Evolutionary conservation across 1,140 invertebrate species (phyloP).

Genomic region (Micrasema longulum): DNA sequence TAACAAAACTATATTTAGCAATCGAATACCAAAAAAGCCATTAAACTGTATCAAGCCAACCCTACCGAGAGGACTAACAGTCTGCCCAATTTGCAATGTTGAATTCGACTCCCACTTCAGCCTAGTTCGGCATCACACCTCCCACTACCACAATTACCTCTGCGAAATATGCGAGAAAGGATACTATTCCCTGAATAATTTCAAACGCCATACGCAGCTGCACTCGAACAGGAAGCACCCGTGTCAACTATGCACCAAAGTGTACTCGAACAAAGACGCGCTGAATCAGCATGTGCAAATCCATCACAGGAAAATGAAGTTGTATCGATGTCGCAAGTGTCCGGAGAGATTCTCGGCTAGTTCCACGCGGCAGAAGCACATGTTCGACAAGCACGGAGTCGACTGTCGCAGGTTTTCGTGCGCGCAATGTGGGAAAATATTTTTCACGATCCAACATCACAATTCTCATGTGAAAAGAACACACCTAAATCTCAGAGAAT

Average conservation of each 20-base stretch:
- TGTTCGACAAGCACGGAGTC: slow-evolving; percentile 26
- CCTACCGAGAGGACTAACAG: not conserved
- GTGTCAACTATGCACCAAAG: slow-evolving; percentile 7
- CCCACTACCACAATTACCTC: slow-evolving; percentile 18
- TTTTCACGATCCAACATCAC: slow-evolving; percentile 24
- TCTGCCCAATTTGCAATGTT: slow-evolving; percentile 6
- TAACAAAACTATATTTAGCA: slow-evolving; percentile 11
- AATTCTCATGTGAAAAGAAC: slow-evolving; percentile 24
- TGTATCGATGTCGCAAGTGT: slow-evolving; percentile 22
- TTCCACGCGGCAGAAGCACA: slow-evolving; percentile 27
- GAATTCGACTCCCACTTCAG: slow-evolving; percentile 26
- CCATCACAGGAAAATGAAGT: slow-evolving; percentile 21
- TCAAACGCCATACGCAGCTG: not conserved
- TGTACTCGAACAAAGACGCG: not conserved
- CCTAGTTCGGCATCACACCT: slow-evolving; percentile 6
- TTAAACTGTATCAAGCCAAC: not conserved
- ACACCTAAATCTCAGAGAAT: slow-evolving; percentile 8
- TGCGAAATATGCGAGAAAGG: slow-evolving; percentile 20
- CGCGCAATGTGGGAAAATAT: slow-evolving; percentile 18
- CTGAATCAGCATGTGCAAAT: slow-evolving; percentile 9
- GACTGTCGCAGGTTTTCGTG: slow-evolving; percentile 28
- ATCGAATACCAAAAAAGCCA: not conserved
- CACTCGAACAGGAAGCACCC: not conserved
- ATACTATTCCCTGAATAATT: not conserved
- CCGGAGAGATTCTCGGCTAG: slow-evolving; percentile 18